These are phyloP conservation scores for Thamnaconus septentrionalis DNA, from an alignment of 2,113 vertebrate species.

Conservation along the genomic window DNA sequence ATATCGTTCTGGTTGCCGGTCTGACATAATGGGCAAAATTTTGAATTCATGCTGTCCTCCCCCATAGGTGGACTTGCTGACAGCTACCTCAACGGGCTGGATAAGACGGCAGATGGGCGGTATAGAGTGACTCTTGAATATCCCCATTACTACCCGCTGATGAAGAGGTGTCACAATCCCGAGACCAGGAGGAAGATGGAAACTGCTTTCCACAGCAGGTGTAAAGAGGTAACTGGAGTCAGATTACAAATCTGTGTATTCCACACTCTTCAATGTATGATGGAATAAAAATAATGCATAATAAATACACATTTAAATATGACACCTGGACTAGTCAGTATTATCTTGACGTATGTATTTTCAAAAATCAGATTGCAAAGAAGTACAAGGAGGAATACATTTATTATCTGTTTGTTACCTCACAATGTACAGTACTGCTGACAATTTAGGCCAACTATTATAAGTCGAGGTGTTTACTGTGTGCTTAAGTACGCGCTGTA, in stretches of 20 bases:
- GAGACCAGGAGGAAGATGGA: constrained; percentile 93
- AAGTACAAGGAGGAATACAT: too few species aligned
- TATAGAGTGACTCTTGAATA: constrained; percentile 91
- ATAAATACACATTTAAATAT: too few species aligned
- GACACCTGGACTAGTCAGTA: too few species aligned
- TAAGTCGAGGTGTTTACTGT: too few species aligned
- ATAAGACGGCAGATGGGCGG: constrained; percentile 75
- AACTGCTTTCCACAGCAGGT: constrained; percentile 88
- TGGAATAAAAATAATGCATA: too few species aligned
- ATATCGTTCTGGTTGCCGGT: not conserved
- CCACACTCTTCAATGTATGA: too few species aligned
- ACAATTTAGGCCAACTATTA: too few species aligned
- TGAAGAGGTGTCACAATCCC: constrained; percentile 90
- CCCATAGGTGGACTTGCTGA: constrained; percentile 83
- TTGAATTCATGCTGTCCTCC: not conserved
- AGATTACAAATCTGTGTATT: not conserved
- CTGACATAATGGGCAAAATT: not conserved
- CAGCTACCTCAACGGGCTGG: constrained; percentile 85
- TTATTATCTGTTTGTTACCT: too few species aligned
- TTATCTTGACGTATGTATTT: too few species aligned
- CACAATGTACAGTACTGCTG: too few species aligned
- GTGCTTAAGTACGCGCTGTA: too few species aligned
- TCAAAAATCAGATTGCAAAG: too few species aligned
- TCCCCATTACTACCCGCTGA: constrained; percentile 91
- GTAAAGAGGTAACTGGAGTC: constrained; percentile 83